These are phyloP conservation scores for Cyprinella venusta DNA, from an alignment of 2,797 vertebrate species.

Conservation along the genomic window DNA sequence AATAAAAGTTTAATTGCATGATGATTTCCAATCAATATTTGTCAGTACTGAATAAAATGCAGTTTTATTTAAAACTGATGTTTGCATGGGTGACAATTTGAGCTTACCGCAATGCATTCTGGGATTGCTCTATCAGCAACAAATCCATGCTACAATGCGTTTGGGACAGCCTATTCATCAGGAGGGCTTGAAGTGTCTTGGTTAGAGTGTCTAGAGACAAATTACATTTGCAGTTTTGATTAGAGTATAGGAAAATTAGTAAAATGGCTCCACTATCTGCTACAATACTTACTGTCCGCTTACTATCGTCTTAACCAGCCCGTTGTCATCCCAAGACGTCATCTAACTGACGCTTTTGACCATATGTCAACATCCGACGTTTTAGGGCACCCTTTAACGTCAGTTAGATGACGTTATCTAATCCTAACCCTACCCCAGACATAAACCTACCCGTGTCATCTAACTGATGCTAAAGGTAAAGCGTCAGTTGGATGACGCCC, in stretches of 20 bases:
- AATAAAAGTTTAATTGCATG: neutral
- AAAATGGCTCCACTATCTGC: conserved; percentile 21
- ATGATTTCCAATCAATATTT: neutral
- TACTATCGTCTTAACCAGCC: no score
- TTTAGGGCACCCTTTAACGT: no score
- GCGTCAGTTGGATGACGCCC: no score
- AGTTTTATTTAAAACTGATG: neutral
- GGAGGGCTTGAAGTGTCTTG: neutral
- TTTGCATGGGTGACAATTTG: neutral
- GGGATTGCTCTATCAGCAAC: neutral
- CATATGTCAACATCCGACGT: no score
- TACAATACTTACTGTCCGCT: neutral
- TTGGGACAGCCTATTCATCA: neutral
- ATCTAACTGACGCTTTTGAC: no score
- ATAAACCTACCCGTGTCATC: no score
- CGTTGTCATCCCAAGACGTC: no score
- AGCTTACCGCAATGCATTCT: neutral
- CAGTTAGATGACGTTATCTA: no score
- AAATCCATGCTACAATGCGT: conserved; percentile 16
- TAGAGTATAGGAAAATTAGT: neutral
- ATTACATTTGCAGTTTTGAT: neutral
- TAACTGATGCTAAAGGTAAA: no score
- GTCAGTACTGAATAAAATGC: neutral
- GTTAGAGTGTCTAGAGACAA: neutral
- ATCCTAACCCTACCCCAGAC: no score